A percentile compares a stretch with the other conserved stretches of the same genome.
phyloP scores from a whole-genome alignment of 2,113 vertebrate species.

The Serinus canaria region DNA sequence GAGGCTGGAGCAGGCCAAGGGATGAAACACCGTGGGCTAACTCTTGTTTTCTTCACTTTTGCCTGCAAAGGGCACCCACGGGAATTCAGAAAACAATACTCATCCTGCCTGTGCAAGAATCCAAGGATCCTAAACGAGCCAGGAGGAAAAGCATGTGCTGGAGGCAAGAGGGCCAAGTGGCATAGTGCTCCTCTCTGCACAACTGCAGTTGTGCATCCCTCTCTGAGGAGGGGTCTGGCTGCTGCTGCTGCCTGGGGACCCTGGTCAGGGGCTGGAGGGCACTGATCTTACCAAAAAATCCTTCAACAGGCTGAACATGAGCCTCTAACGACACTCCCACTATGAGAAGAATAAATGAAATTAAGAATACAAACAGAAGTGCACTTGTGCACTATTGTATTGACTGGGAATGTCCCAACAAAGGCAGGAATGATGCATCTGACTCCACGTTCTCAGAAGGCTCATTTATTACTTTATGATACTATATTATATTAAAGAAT shows the following conservation, averaged over 20 bases:
- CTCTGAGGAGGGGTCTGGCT: background rate
- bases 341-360: background rate
- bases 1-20: background rate
- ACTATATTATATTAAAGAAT: no score
- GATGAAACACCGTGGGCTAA: background rate
- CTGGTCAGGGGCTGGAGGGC: background rate
- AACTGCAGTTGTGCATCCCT: no score
- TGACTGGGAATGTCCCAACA: no score
- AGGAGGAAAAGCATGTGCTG: background rate
- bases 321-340: background rate
- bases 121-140: background rate
- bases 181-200: accelerated
- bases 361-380: background rate
- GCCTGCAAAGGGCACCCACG: background rate
- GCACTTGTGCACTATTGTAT: no score
- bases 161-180: background rate
- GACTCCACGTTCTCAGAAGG: no score
- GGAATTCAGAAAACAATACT: background rate
- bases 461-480: no score
- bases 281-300: background rate
- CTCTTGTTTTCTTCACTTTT: background rate
- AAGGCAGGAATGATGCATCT: no score
- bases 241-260: background rate
- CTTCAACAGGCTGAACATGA: background rate
- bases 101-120: background rate